Conservation (phyloP, 1,140 invertebrate genomes). For the Mamestra configurata region DNA sequence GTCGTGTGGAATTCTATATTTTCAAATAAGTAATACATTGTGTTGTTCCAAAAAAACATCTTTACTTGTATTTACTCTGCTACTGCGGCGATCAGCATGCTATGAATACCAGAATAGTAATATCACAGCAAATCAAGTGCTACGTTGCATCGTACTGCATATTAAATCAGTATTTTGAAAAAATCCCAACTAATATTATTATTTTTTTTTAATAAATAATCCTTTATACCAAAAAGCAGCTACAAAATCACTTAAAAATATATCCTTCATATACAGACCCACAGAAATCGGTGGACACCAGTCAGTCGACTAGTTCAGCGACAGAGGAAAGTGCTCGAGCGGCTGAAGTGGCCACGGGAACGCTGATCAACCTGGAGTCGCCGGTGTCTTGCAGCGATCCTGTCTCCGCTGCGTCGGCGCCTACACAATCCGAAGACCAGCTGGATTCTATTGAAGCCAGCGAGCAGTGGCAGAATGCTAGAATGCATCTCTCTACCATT, state of each 20-base stretch:
- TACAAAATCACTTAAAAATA: not conserved
- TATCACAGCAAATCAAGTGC: too few relatives aligned
- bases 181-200: too few relatives aligned
- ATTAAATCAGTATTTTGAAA: too few relatives aligned
- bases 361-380: constrained; percentile 80
- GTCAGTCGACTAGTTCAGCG: constrained; percentile 77
- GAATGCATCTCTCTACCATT: constrained; percentile 74
- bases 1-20: too few relatives aligned
- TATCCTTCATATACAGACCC: constrained; percentile 64
- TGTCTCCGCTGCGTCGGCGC: constrained; percentile 38
- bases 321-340: constrained; percentile 71
- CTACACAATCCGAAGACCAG: constrained; percentile 70
- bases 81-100: too few relatives aligned
- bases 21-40: too few relatives aligned
- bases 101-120: too few relatives aligned
- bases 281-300: constrained; percentile 78
- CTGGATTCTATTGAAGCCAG: constrained; percentile 82
- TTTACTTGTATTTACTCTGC: too few relatives aligned
- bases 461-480: constrained; percentile 73
- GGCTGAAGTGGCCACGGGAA: constrained; percentile 76
- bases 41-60: too few relatives aligned
- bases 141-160: too few relatives aligned
- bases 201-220: too few relatives aligned
- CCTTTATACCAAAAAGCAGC: not conserved
- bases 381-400: constrained; percentile 70